phyloP scores from a whole-genome alignment of 2,888 invertebrate species.

The Amblyteles armatorius region DNA sequence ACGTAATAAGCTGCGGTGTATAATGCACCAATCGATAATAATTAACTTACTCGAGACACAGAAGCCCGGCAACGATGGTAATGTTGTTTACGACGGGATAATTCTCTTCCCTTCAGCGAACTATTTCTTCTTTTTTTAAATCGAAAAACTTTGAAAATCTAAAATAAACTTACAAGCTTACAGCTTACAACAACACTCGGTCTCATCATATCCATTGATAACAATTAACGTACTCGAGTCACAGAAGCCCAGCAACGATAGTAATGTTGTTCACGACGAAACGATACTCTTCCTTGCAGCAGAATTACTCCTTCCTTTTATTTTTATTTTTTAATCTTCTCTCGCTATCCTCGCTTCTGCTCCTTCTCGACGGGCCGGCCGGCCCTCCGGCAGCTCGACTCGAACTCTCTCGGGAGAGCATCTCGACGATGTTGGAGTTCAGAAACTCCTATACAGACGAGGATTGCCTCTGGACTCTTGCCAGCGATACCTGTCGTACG shows the following conservation, averaged over 20 bases:
- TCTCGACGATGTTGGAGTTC: constrained; percentile 38
- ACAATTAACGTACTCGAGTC: background rate
- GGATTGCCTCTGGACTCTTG: constrained; percentile 21
- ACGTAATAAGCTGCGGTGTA: background rate
- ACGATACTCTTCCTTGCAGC: constrained; percentile 1
- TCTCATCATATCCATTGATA: background rate
- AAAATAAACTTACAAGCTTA: too few species aligned
- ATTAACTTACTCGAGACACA: background rate
- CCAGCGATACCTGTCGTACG: constrained; percentile 32
- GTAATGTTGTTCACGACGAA: constrained; percentile 29
- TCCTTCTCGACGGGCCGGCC: constrained; percentile 40
- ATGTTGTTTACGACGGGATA: constrained; percentile 14
- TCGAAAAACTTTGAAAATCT: background rate
- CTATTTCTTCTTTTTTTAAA: background rate
- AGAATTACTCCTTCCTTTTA: constrained; percentile 8
- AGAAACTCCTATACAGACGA: constrained; percentile 36
- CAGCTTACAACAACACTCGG: background rate
- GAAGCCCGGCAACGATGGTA: constrained; percentile 9
- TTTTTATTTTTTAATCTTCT: constrained; percentile 20
- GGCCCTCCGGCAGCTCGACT: background rate
- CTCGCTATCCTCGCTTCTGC: constrained; percentile 29
- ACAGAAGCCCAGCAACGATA: background rate
- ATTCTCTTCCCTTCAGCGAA: background rate
- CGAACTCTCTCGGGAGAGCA: background rate
- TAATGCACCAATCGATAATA: background rate